Evolutionary conservation across 2,113 vertebrate species (phyloP).

Genomic region (Typhlomys cinereus): DNA sequence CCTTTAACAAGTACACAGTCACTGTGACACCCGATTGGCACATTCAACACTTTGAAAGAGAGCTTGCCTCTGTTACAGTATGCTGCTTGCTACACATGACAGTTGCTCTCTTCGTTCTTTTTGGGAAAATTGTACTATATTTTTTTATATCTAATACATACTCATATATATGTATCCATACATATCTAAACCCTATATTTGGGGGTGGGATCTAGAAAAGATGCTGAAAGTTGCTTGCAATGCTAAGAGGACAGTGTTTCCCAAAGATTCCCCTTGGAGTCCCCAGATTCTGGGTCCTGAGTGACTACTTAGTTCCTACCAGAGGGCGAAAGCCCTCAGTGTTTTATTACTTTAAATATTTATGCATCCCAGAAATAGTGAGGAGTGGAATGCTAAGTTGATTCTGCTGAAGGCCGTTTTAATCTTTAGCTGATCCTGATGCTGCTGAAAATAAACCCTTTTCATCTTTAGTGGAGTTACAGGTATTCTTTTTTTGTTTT

Average conservation of each 20-base stretch:
- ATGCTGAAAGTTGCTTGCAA: background rate
- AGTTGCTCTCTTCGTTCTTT: background rate
- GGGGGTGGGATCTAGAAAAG: background rate
- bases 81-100: background rate
- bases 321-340: background rate
- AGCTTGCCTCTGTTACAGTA: background rate
- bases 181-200: background rate
- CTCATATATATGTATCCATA: background rate
- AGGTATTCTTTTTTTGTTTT: too few relatives aligned
- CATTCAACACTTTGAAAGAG: background rate
- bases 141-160: too few relatives aligned
- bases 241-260: background rate
- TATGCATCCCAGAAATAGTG: background rate
- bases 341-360: conserved; percentile 2
- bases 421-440: background rate
- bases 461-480: background rate
- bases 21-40: background rate
- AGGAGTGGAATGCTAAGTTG: background rate
- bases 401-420: too few relatives aligned
- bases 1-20: background rate
- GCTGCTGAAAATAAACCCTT: background rate
- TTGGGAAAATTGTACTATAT: background rate
- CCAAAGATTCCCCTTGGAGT: background rate
- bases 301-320: background rate
- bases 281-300: background rate